phyloP scores from a whole-genome alignment of 2,888 invertebrate genomes.

The Mechanitis messenoides region DNA sequence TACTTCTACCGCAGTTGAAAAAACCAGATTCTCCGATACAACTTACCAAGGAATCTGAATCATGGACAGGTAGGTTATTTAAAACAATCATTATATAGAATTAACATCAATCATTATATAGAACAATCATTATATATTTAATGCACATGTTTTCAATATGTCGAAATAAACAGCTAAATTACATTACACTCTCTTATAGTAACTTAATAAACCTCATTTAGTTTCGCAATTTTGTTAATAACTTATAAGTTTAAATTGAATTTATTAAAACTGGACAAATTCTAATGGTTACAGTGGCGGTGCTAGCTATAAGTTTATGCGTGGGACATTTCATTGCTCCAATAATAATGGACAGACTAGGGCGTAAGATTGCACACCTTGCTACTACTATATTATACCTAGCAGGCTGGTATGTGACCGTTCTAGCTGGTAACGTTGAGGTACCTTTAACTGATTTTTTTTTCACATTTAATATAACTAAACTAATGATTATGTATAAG shows the following conservation, averaged over 20 bases:
- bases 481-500: too few species aligned
- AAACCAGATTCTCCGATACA: conserved; percentile 42
- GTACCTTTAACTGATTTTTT: conserved; percentile 23
- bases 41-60: conserved; percentile 55
- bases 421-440: conserved; percentile 49
- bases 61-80: conserved; percentile 70
- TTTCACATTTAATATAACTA: too few species aligned
- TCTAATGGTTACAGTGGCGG: conserved; percentile 42
- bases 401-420: conserved; percentile 66
- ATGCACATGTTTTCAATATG: too few species aligned
- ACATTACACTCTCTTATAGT: too few species aligned
- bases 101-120: too few species aligned
- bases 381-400: conserved; percentile 57
- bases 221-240: too few species aligned
- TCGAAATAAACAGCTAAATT: too few species aligned
- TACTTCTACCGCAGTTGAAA: conserved; percentile 75
- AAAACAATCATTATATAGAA: background rate
- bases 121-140: too few species aligned
- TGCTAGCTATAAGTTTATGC: conserved; percentile 48
- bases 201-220: too few species aligned
- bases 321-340: conserved; percentile 52
- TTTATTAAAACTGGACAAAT: too few species aligned
- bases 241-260: too few species aligned
- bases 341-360: conserved; percentile 68
- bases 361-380: conserved; percentile 69